Conservation (phyloP, 2,888 invertebrate species). For the Exocentrus adspersus region DNA sequence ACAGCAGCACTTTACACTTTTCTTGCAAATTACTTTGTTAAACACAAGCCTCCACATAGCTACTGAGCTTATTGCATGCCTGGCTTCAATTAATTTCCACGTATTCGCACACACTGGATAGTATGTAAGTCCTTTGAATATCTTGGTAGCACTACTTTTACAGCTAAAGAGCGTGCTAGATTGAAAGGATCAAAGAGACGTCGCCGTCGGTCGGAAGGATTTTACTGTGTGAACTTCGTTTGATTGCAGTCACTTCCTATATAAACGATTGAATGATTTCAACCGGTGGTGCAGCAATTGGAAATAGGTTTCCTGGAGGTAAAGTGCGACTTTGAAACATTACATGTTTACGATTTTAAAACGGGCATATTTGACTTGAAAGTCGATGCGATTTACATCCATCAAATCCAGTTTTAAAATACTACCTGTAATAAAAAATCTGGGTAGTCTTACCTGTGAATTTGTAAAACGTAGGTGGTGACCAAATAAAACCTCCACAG, state of each 20-base stretch:
- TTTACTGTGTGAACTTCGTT: background rate
- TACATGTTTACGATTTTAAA: no score
- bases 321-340: background rate
- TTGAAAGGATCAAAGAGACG: conserved; percentile 1
- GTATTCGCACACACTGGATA: background rate
- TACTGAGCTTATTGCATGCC: no score
- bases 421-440: no score
- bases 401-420: no score
- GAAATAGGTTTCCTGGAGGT: background rate
- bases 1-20: no score
- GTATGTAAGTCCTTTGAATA: background rate
- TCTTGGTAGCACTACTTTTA: background rate
- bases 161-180: background rate
- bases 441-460: no score
- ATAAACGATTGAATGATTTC: background rate
- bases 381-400: no score
- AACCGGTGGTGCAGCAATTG: background rate
- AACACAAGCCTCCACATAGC: no score
- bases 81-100: background rate
- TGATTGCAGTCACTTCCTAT: background rate
- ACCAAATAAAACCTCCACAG: no score
- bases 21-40: no score
- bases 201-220: background rate
- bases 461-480: no score
- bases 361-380: no score